Evolutionary conservation across 2,797 vertebrate genomes (phyloP).

Genomic region (Delichon dasypus): DNA sequence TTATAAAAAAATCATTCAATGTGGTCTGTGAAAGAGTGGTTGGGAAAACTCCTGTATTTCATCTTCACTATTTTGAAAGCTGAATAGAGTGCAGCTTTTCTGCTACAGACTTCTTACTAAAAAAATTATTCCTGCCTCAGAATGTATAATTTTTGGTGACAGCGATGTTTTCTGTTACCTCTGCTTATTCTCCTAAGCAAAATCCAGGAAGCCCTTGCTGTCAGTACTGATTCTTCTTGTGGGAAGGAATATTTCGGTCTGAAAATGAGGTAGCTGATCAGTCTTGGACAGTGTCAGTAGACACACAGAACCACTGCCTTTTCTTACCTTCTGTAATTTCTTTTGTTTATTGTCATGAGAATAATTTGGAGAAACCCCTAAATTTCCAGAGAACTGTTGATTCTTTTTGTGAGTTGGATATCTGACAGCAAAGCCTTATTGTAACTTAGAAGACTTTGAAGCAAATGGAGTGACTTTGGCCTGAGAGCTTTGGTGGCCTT

Average conservation of each 20-base stretch:
- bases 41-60: background rate
- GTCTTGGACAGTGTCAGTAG: background rate
- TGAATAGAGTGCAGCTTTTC: background rate
- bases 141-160: background rate
- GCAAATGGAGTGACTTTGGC: background rate
- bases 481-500: background rate
- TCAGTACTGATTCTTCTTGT: background rate
- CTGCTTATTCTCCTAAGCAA: background rate
- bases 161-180: background rate
- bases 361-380: background rate
- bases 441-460: background rate
- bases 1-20: background rate
- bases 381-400: background rate
- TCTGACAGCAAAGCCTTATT: background rate
- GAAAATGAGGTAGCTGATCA: background rate
- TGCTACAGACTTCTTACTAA: background rate
- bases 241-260: background rate
- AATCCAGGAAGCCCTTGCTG: background rate
- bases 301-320: background rate
- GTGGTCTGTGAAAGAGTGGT: background rate
- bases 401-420: background rate
- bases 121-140: background rate
- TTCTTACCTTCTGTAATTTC: background rate
- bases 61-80: background rate
- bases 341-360: background rate